These are phyloP conservation scores for Loriculus beryllinus DNA, from an alignment of 2,797 vertebrate genomes.

Conservation along the genomic window DNA sequence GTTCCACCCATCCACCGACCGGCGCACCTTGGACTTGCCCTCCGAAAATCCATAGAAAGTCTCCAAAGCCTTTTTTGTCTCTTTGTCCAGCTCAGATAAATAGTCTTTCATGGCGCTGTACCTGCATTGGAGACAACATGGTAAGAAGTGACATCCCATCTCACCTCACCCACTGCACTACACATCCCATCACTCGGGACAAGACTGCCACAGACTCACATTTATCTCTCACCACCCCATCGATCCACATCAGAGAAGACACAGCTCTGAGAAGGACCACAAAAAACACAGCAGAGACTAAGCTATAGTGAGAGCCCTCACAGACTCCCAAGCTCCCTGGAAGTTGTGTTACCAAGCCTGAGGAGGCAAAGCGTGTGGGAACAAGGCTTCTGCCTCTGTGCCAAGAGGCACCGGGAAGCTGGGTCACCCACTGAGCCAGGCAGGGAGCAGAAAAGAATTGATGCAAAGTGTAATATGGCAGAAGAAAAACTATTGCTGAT, in stretches of 20 bases:
- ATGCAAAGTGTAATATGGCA: not conserved
- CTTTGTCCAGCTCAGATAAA: slow-evolving; percentile 73
- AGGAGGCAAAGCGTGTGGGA: not conserved
- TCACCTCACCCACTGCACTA: not conserved
- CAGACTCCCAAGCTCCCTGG: not conserved
- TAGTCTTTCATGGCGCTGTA: slow-evolving; percentile 75
- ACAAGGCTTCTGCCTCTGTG: not conserved
- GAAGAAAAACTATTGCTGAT: not conserved
- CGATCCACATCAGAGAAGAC: not conserved
- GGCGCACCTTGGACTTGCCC: slow-evolving; percentile 56
- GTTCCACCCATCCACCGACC: slow-evolving; percentile 23
- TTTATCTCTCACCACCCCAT: fast-evolving
- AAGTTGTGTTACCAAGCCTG: not conserved
- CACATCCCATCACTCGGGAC: fast-evolving
- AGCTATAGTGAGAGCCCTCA: not conserved
- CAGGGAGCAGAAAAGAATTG: not conserved
- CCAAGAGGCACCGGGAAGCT: not conserved
- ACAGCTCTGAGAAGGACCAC: not conserved
- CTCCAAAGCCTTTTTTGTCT: slow-evolving; percentile 69
- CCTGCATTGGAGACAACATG: slow-evolving; percentile 25
- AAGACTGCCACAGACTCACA: not conserved
- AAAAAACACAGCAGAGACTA: not conserved
- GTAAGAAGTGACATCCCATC: not conserved
- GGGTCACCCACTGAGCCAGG: fast-evolving
- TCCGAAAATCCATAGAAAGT: slow-evolving; percentile 72